Evolutionary conservation across 2,888 invertebrate species (phyloP).

Genomic region (Catocala nupta): DNA sequence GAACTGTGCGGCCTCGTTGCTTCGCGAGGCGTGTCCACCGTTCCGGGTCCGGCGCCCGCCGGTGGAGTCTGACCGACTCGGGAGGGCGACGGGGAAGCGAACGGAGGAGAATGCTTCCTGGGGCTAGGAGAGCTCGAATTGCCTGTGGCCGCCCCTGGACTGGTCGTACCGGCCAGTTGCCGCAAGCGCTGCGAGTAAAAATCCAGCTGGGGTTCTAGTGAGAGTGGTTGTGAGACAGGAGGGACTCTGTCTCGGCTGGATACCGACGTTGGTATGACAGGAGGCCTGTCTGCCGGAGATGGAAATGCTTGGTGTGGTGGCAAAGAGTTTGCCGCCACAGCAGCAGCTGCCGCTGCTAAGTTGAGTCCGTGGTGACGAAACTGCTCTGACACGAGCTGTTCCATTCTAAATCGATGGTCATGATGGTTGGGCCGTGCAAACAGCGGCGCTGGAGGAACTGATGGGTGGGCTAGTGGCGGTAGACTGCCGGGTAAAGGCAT

Average conservation of each 20-base stretch:
- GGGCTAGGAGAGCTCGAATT: conserved; percentile 94
- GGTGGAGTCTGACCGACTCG: conserved; percentile 90
- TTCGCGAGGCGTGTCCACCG: conserved; percentile 87
- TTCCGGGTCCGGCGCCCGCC: conserved; percentile 89
- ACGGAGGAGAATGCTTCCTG: conserved; percentile 93
- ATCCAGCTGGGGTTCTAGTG: conserved; percentile 97
- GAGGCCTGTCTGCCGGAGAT: conserved; percentile 88
- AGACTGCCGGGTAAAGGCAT: conserved; percentile 90
- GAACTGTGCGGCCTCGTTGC: conserved; percentile 89
- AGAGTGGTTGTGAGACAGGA: conserved; percentile 89
- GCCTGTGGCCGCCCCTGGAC: conserved; percentile 96
- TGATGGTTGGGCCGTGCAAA: conserved; percentile 93
- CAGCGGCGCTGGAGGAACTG: conserved; percentile 91
- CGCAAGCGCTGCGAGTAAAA: conserved; percentile 99
- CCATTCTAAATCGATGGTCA: conserved; percentile 93
- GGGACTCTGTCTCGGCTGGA: conserved; percentile 82
- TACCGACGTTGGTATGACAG: conserved; percentile 84
- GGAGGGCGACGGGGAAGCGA: conserved; percentile 93
- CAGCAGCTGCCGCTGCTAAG: conserved; percentile 92
- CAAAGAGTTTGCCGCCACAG: conserved; percentile 89
- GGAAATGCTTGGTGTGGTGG: conserved; percentile 89
- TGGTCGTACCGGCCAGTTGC: conserved; percentile 98
- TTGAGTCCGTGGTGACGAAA: conserved; percentile 93
- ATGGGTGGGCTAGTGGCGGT: conserved; percentile 89
- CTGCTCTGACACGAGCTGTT: conserved; percentile 94